Percentiles rank a stretch among this genome's conserved stretches.
Conservation (phyloP, 2,797 vertebrate species). For the Phrynocephalus guinanensis region DNA sequence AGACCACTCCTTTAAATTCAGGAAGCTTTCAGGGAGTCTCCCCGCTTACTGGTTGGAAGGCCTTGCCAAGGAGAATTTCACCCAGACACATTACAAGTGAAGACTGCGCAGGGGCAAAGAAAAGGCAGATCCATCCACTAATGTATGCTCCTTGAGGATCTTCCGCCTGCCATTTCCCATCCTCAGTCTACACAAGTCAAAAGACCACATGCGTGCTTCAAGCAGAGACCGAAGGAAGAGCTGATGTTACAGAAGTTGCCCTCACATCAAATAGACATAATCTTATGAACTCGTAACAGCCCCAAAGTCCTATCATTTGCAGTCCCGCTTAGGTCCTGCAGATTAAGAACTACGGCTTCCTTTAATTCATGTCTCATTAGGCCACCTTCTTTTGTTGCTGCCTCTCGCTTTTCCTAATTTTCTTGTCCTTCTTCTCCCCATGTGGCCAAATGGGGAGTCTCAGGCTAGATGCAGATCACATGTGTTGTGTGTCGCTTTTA, state of each 20-base stretch:
- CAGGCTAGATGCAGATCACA: neutral
- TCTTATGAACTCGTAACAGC: too few species aligned
- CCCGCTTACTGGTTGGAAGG: slow-evolving; percentile 19
- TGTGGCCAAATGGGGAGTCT: too few species aligned
- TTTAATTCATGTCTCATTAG: too few species aligned
- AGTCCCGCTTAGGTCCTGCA: too few species aligned
- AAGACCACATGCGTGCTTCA: neutral
- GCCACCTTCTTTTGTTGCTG: too few species aligned
- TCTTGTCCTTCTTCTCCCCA: too few species aligned
- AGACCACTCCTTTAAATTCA: slow-evolving; percentile 1
- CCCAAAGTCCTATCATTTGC: too few species aligned
- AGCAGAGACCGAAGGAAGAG: neutral
- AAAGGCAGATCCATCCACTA: neutral
- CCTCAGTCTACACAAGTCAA: neutral
- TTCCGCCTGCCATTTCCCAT: neutral
- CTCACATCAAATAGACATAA: neutral
- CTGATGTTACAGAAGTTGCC: neutral
- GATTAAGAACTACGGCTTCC: too few species aligned
- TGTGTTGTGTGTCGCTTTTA: neutral
- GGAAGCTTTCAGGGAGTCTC: slow-evolving; percentile 10
- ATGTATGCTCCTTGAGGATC: neutral
- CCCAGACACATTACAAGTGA: neutral
- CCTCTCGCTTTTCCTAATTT: too few species aligned
- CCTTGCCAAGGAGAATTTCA: slow-evolving; percentile 31
- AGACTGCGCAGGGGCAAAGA: neutral